A percentile compares a stretch with the other conserved stretches of the same genome.
Conservation (phyloP, 2,888 invertebrate genomes). For the Volucella zonaria region DNA sequence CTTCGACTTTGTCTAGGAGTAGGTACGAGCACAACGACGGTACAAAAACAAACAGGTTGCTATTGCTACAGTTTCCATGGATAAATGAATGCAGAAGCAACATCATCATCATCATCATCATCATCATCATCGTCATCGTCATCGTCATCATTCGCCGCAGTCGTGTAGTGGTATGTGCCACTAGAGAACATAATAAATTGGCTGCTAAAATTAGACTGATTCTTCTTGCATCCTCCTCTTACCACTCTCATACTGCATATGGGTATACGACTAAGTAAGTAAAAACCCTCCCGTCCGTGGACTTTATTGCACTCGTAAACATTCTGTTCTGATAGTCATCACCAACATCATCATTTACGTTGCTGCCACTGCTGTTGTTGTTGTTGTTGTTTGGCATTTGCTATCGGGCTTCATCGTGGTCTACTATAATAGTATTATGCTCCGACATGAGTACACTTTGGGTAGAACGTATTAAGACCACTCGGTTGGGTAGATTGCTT, state of each 20-base stretch:
- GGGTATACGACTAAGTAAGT: background rate
- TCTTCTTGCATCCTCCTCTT: conserved; percentile 50
- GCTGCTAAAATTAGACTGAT: conserved; percentile 66
- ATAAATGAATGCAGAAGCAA: conserved; percentile 58
- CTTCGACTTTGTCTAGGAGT: background rate
- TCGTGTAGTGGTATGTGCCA: conserved; percentile 34
- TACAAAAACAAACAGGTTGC: conserved; percentile 72
- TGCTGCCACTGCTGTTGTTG: background rate
- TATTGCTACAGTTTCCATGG: conserved; percentile 20
- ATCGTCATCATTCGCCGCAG: conserved; percentile 35
- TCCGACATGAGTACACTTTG: conserved; percentile 27
- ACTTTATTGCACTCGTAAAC: conserved; percentile 1
- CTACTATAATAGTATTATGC: conserved; percentile 51
- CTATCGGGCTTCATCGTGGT: conserved; percentile 2
- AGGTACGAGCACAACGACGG: conserved; percentile 21
- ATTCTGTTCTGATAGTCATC: conserved; percentile 12
- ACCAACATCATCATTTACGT: conserved; percentile 3
- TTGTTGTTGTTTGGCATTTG: too few relatives aligned
- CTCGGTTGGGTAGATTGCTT: conserved; percentile 40
- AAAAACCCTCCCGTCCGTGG: background rate
- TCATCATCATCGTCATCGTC: conserved; percentile 39
- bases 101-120: conserved; percentile 38
- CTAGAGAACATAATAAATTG: conserved; percentile 67
- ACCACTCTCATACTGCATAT: conserved; percentile 9
- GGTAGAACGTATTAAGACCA: conserved; percentile 33